Percentiles rank a stretch among this genome's conserved stretches.
Evolutionary conservation across 1,140 invertebrate genomes (phyloP).

Genomic region (Radopholus similis): DNA sequence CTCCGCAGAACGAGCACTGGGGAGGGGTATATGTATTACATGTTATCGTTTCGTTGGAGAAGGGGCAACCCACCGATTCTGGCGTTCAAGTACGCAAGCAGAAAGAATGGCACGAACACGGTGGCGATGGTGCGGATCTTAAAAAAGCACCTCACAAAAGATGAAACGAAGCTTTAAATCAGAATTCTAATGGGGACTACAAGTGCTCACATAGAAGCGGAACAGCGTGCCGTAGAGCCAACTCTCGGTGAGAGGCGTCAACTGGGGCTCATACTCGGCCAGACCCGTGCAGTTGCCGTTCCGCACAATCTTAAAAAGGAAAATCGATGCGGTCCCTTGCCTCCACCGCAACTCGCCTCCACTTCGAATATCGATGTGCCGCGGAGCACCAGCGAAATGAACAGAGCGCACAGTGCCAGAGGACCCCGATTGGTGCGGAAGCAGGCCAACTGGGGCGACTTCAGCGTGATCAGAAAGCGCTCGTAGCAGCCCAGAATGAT

Average conservation of each 20-base stretch:
- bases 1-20: slow-evolving; percentile 31
- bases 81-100: slow-evolving; percentile 45
- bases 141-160: background rate
- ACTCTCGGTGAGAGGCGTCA: slow-evolving; percentile 26
- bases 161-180: too few relatives aligned
- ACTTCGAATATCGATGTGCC: slow-evolving; percentile 47
- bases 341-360: slow-evolving; percentile 1
- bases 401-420: slow-evolving; percentile 36
- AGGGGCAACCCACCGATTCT: slow-evolving; percentile 16
- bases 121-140: slow-evolving; percentile 40
- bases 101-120: slow-evolving; percentile 46
- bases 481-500: slow-evolving; percentile 50
- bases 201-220: slow-evolving; percentile 27
- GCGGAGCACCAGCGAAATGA: slow-evolving; percentile 37
- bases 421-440: slow-evolving; percentile 36
- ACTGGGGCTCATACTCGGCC: slow-evolving; percentile 30
- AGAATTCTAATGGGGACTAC: too few relatives aligned
- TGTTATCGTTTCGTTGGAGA: background rate
- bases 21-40: background rate
- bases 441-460: slow-evolving; percentile 31
- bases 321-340: too few relatives aligned
- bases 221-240: slow-evolving; percentile 48
- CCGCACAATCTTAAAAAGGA: slow-evolving; percentile 28
- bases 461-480: slow-evolving; percentile 46
- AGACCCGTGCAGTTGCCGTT: slow-evolving; percentile 46